Base-by-base conservation (phyloP, 1,140 invertebrate species). In the Stenopsyche tienmushanensis region DNA sequence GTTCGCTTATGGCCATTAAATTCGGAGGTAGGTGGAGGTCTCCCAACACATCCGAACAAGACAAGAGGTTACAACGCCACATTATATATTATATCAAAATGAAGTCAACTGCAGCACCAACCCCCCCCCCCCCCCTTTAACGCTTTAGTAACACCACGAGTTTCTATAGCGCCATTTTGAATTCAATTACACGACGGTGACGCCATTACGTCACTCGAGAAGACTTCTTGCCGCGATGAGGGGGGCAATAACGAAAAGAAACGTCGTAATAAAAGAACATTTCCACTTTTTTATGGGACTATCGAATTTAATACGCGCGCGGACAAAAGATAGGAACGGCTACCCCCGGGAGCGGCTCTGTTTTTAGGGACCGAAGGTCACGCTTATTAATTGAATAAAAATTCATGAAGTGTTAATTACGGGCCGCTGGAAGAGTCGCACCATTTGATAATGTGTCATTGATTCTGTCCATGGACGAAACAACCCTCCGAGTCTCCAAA, bases 71-170 rank as follows among this genome's bases (percentile, higher is more conserved):
- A 60, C 21, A 25, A 58, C 59, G 29, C 52, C 44, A 58, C 53
- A 39, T 66, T 55, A 65, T 54, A 64, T 54, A 70, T 70, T 70
- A 70, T 66, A 69, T 65, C 67, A 65, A 69, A 54, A 66, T 63
- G 60, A 60, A 70, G 68, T 70, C 68, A 70, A 65, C 64, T 64
- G 45, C 68, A 70, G 53, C 60, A 39, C 29, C 20, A 13, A 34
- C 29, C 29, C 5, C 5, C 29, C 13, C 29, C 5, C 29, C 29
- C 29, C 29, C 13, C 13, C 29, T 13, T 34, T 34, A 5, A 5
- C 13, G 5, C 29, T 5, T 34, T 34, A 5, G 5, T 34, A 34
- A 5, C 29, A 34, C 13, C 29, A 13, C 5, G 5, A 13, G 29
- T 7, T 34, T 13, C 5, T 34, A 34, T 34, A 5, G 29, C 68